phyloP scores from a whole-genome alignment of 2,113 vertebrate species.

The Plecturocebus donacophilus region DNA sequence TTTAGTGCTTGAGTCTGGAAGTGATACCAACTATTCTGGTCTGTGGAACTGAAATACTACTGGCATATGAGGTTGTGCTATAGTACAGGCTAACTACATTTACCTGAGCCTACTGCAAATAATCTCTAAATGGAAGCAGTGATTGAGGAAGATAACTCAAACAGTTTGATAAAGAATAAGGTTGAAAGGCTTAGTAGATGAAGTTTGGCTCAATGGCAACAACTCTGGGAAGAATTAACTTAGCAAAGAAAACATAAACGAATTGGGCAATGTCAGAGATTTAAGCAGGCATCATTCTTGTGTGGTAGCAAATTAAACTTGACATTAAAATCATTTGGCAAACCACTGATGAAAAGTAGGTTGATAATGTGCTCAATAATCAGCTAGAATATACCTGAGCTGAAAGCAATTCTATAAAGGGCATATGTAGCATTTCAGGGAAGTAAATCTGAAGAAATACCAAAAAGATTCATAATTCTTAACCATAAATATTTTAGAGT shows the following conservation, averaged over 20 bases:
- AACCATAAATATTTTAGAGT: neutral
- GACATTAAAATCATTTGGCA: constrained; percentile 34
- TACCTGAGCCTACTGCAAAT: neutral
- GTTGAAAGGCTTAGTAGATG: neutral
- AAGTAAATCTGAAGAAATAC: neutral
- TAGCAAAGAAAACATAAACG: constrained; percentile 25
- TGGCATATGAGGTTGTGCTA: neutral
- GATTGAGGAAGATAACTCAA: neutral
- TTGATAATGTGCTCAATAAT: constrained; percentile 13
- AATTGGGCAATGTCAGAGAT: neutral
- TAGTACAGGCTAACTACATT: neutral
- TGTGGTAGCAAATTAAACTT: constrained; percentile 10
- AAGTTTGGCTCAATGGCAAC: neutral
- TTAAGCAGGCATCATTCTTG: neutral
- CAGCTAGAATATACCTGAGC: neutral
- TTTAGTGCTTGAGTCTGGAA: neutral
- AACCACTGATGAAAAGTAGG: constrained; percentile 15
- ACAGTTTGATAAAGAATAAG: neutral
- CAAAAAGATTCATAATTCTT: neutral
- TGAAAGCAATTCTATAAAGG: neutral
- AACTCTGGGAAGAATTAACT: constrained; percentile 31
- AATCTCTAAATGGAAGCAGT: neutral
- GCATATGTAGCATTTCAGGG: neutral
- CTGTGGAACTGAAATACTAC: neutral
- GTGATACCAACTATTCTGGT: neutral